Base-by-base conservation (phyloP, 2,888 invertebrate species). In the Cryptocephalus primarius region DNA sequence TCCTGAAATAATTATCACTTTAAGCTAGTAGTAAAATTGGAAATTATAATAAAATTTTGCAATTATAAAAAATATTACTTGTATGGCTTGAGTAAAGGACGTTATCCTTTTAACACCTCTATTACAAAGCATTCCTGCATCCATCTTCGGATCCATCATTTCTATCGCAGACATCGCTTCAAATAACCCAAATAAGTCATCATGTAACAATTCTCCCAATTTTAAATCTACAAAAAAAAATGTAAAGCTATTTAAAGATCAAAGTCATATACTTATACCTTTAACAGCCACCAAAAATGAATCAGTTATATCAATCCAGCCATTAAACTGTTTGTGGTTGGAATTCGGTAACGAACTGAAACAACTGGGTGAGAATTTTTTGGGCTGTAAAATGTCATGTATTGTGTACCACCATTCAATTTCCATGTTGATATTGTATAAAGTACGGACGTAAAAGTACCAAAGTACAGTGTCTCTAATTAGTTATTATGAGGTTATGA, bases 91-190 rank as follows among this genome's bases (percentile, higher is more conserved):
- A 55, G 88, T 84, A 64, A 95, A 90, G 48, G 86, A 88, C 39
- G 89, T 78, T 8, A 90, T 86, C 62, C 88, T 87, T 47, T 88
- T 82, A 61, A 81, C 83, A 10, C 87, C 87, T 54, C 92, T 78
- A 66, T 94, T 94, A 66, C 93, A 94, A 53, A 90, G 74, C 93
- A 97, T 95, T 8, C 97, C 97, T 1, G 95, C 94, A 75, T 99
- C 99, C 97, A 99, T 99, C 76, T 97, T 99, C 0, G 97, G 96
- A 68, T 99, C 97, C 97, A 97, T 97, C 90, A 99, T 94, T 72
- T 99, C 97, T 60, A 99, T 97, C 1, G 97, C 97, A 1, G 96
- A 95, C 97, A 99, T 99, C 0, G 96, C 97, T 69, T 99, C 97
- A 71, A 93, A 93, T 36, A 99, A 74, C 3, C 94, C 91, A 74